Evolutionary conservation across 2,113 vertebrate species (phyloP).

Genomic region (Pongo abelii): DNA sequence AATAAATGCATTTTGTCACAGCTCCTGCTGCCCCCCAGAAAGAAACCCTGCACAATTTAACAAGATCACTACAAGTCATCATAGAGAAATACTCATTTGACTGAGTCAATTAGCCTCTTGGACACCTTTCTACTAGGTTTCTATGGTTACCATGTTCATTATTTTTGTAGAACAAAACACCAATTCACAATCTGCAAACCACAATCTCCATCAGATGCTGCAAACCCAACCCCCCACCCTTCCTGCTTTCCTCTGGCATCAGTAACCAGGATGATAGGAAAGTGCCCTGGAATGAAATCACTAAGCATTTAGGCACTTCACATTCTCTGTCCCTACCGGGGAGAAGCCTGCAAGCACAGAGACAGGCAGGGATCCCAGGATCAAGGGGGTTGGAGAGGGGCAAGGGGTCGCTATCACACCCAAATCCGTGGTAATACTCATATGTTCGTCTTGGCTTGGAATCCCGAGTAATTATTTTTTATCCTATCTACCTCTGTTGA

Average conservation of each 20-base stretch:
- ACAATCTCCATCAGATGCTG: not conserved
- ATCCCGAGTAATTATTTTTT: not conserved
- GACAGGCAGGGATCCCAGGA: not conserved
- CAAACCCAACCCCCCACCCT: not conserved
- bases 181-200: not conserved
- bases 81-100: not conserved
- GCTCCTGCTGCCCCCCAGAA: not conserved
- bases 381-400: fast-evolving
- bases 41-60: not conserved
- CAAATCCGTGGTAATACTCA: not conserved
- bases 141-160: not conserved
- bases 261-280: not conserved
- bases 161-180: not conserved
- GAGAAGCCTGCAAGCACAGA: not conserved
- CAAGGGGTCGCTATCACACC: fast-evolving
- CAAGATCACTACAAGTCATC: not conserved
- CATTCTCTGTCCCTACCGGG: not conserved
- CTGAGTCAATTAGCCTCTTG: not conserved
- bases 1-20: not conserved
- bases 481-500: not conserved
- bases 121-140: not conserved
- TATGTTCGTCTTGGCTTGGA: not conserved
- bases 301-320: not conserved
- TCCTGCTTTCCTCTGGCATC: not conserved
- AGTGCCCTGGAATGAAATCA: not conserved